Conservation (phyloP, 2,888 invertebrate genomes). For the Diabrotica balteata region DNA sequence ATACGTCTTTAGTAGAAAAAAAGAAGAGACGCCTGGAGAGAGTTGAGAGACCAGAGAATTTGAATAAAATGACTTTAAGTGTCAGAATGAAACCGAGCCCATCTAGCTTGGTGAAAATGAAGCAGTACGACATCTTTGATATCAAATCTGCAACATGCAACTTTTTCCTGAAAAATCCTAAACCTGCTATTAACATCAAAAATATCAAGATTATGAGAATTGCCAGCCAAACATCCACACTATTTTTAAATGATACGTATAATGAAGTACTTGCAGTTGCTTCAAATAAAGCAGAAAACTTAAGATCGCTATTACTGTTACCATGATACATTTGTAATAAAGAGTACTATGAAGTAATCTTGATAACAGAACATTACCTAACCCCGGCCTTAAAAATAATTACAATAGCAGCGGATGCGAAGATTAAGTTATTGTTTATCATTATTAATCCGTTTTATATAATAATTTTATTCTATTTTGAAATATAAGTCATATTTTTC, state of each 20-base stretch:
- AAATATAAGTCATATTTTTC: no score
- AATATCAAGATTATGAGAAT: conserved; percentile 43
- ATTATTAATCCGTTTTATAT: no score
- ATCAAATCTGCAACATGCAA: conserved; percentile 28
- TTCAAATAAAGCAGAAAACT: background rate
- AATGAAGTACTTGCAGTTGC: background rate
- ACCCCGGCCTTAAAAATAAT: background rate
- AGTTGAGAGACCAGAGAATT: conserved; percentile 25
- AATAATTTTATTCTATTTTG: no score
- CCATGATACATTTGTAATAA: background rate
- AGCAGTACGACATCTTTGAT: conserved; percentile 27
- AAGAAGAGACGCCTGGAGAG: conserved; percentile 28
- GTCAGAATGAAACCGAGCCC: conserved; percentile 28
- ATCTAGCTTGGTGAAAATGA: conserved; percentile 30
- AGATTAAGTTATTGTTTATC: background rate
- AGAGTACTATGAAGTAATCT: background rate
- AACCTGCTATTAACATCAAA: conserved; percentile 32
- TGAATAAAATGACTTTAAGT: conserved; percentile 33
- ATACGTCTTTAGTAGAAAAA: no score
- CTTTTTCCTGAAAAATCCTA: conserved; percentile 30
- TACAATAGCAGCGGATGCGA: background rate
- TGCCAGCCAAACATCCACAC: conserved; percentile 20
- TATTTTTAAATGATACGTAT: conserved; percentile 17
- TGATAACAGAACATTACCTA: background rate
- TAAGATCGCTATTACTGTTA: background rate